Conservation (phyloP, 2,888 invertebrate species). For the Melolontha melolontha region DNA sequence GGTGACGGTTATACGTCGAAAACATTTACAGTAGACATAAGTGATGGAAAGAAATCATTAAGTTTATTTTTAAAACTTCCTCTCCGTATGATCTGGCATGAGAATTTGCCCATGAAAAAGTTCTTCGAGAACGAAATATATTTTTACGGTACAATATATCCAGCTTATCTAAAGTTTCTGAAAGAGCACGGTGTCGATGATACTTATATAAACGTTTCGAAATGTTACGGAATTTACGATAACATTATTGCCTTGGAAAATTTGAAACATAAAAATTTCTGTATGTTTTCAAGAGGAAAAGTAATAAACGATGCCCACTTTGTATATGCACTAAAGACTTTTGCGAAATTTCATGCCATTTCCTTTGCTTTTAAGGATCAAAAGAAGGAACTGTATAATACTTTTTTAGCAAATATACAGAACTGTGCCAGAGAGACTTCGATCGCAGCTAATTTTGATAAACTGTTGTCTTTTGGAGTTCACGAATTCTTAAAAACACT, state of each 20-base stretch:
- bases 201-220: constrained; percentile 32
- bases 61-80: constrained; percentile 35
- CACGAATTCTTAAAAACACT: constrained; percentile 18
- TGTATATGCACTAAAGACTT: constrained; percentile 32
- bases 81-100: neutral
- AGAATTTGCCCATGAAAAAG: constrained; percentile 1
- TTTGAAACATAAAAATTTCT: constrained; percentile 58
- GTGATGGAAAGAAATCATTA: constrained; percentile 12
- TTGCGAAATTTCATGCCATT: constrained; percentile 43
- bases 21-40: constrained; percentile 24
- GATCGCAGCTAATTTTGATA: constrained; percentile 7
- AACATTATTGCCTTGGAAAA: constrained; percentile 60
- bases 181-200: constrained; percentile 11
- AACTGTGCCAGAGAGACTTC: constrained; percentile 21
- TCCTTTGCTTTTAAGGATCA: constrained; percentile 44
- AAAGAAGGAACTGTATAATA: constrained; percentile 25
- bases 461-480: neutral
- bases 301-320: constrained; percentile 44
- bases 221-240: constrained; percentile 45
- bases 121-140: constrained; percentile 19
- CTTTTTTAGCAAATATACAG: constrained; percentile 17
- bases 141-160: constrained; percentile 33
- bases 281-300: constrained; percentile 57
- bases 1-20: constrained; percentile 40
- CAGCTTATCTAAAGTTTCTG: constrained; percentile 29